Base-by-base conservation (phyloP, 2,797 vertebrate genomes). In the Paratrypauchen microcephalus region DNA sequence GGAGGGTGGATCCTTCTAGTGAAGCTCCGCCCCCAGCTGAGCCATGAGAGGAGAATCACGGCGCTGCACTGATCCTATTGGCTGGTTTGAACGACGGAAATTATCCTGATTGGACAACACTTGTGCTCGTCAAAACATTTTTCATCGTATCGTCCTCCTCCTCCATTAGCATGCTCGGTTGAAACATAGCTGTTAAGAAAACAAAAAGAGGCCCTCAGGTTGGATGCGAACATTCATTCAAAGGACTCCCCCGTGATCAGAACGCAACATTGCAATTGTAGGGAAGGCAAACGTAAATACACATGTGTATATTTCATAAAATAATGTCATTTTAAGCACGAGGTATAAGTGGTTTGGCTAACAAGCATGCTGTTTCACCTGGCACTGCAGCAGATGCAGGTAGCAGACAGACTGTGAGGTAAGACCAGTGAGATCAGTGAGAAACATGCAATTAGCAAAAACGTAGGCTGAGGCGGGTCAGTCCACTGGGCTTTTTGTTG, bases 191-290 rank as follows among this genome's bases (percentile, higher is more conserved):
- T 85, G 86, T 78, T 87, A 85, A 92, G 92, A 93, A 93, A 94
- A 94, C 92, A 94, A 93, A 94, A 94, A 92, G 91, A 93, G 91
- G 90, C 89, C 92, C 90, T 87, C 79, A 85, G 83, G 88, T 86
- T 84, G 81, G 80, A 85, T 84, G 80, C 71, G 86, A 87, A 85
- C 84, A 84, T 87, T 80, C 73, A 84, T 91, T 78, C 77, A 81
- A 68, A 78, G 77, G 71, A 77, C 61, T 84, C 73, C 75, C 77
- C 68, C 52, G 84, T 79, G 60, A 88, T 60, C 71, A 74, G 32
- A 68, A 80, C 61, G 56, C 68, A 76, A 76, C 71, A 75, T 64
- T 73, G 23, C 66, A 77, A 70, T 72, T 67, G 30, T 30, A 55
- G 52, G 45, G 65, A 61, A 57, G 58, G 45, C 65, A 61, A 57